These are phyloP conservation scores for Micropterix aruncella DNA, from an alignment of 2,888 invertebrate genomes.

Conservation along the genomic window DNA sequence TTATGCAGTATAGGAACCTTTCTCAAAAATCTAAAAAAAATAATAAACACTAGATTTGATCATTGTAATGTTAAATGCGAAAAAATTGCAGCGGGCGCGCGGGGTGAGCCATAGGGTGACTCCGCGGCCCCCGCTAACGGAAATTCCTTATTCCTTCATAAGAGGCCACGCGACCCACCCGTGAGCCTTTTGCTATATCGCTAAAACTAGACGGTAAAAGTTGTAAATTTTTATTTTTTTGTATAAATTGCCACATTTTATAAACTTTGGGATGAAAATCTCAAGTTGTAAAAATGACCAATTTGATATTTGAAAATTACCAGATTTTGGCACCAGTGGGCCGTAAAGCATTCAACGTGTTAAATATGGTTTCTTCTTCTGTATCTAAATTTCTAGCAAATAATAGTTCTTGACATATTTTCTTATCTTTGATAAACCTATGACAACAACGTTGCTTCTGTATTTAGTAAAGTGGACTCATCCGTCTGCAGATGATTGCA, in stretches of 20 bases:
- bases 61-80: too few relatives aligned
- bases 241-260: conserved; percentile 8
- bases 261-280: conserved; percentile 9
- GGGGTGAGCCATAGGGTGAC: conserved; percentile 6
- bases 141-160: conserved; percentile 4
- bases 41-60: conserved; percentile 1
- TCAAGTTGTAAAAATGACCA: too few relatives aligned
- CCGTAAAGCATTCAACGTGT: too few relatives aligned
- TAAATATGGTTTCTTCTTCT: too few relatives aligned
- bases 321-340: too few relatives aligned
- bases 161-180: conserved; percentile 5
- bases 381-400: too few relatives aligned
- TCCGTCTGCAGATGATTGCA: too few relatives aligned
- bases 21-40: conserved; percentile 1
- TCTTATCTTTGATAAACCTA: not conserved
- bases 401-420: too few relatives aligned
- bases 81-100: not conserved
- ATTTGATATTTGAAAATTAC: too few relatives aligned
- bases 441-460: not conserved
- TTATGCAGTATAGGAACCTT: conserved; percentile 1
- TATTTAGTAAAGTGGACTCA: conserved; percentile 10
- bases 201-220: conserved; percentile 6
- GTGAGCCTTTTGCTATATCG: conserved; percentile 6
- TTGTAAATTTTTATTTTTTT: conserved; percentile 9
- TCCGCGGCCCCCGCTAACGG: conserved; percentile 7